Evolutionary conservation across 2,797 vertebrate species (phyloP).

Genomic region (Pachyuromys duprasi): DNA sequence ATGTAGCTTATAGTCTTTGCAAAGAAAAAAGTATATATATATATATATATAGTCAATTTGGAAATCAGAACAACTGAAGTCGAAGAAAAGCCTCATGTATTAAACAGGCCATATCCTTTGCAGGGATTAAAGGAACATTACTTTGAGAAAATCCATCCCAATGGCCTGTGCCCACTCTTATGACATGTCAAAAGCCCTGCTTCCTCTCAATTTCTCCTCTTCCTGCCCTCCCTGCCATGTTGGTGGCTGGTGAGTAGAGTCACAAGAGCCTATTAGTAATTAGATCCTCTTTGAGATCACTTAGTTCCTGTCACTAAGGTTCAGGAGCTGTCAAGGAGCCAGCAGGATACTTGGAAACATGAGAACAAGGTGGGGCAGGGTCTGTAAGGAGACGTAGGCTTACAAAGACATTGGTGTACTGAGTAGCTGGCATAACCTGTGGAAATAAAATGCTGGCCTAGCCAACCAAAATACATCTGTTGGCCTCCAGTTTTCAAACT

Average conservation of each 20-base stretch:
- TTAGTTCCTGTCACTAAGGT: slow-evolving; percentile 27
- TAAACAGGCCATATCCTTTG: slow-evolving; percentile 12
- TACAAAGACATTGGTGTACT: neutral
- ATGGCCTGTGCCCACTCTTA: slow-evolving; percentile 17
- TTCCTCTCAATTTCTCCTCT: neutral
- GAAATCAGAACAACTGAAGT: slow-evolving; percentile 55
- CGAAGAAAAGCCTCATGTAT: slow-evolving; percentile 38
- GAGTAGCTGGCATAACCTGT: neutral
- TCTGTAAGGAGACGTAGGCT: neutral
- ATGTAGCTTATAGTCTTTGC: neutral
- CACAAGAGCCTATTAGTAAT: slow-evolving; percentile 3
- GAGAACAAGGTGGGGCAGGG: neutral
- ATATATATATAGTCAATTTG: slow-evolving; percentile 34
- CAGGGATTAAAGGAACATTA: neutral
- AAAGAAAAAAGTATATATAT: too few species aligned
- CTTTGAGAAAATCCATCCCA: slow-evolving; percentile 60
- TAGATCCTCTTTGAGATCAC: slow-evolving; percentile 13
- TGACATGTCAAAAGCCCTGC: neutral
- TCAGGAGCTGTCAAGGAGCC: slow-evolving; percentile 23
- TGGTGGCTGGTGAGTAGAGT: neutral
- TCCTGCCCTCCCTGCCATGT: neutral
- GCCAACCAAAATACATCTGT: neutral
- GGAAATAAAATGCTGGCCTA: slow-evolving; percentile 13
- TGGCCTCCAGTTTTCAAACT: neutral
- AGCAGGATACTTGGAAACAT: slow-evolving; percentile 25